Evolutionary conservation across 2,797 vertebrate species (phyloP).

Genomic region (Threskiornis aethiopicus): DNA sequence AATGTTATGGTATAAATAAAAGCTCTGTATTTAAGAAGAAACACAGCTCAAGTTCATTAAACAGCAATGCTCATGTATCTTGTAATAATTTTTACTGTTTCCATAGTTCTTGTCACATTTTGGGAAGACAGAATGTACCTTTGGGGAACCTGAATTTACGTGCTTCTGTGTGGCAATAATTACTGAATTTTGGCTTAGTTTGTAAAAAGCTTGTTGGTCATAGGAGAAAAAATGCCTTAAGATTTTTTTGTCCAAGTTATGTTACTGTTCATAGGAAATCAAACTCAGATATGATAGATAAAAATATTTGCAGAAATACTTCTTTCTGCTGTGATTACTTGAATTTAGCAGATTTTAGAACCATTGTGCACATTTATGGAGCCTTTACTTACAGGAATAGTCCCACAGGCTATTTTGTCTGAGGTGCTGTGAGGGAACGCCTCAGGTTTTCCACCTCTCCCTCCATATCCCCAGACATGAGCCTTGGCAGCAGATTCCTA

Average conservation of each 20-base stretch:
- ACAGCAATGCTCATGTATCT: neutral
- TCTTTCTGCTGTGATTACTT: neutral
- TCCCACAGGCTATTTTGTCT: neutral
- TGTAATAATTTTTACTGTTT: neutral
- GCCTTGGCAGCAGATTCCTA: neutral
- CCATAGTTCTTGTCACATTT: neutral
- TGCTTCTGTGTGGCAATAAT: neutral
- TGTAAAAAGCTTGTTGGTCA: neutral
- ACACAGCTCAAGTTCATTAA: neutral
- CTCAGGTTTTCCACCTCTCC: neutral
- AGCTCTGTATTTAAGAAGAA: neutral
- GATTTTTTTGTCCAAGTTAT: neutral
- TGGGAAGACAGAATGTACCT: neutral
- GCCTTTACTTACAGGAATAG: neutral
- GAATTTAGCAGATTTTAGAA: neutral
- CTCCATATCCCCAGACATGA: neutral
- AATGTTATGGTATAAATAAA: neutral
- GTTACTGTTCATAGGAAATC: neutral
- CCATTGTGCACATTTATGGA: neutral
- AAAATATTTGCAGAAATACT: neutral
- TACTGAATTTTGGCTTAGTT: neutral
- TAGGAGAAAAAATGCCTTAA: neutral
- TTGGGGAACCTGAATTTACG: neutral
- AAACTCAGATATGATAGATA: neutral
- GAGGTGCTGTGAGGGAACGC: neutral